phyloP scores from a whole-genome alignment of 2,888 invertebrate genomes.

The Tridacna gigas region DNA sequence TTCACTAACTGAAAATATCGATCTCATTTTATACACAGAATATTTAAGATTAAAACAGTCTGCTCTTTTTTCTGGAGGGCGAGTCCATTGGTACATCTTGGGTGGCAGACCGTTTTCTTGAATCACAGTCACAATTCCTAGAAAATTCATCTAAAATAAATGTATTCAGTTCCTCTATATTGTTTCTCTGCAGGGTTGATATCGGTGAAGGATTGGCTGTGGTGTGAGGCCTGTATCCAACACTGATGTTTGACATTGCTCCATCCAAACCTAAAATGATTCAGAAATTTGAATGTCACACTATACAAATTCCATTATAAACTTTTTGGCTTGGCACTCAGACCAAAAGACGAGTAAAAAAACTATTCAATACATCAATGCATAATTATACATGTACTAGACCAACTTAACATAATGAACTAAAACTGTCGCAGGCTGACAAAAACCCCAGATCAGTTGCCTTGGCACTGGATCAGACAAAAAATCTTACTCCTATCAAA shows the following conservation, averaged over 20 bases:
- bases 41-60: conserved; percentile 78
- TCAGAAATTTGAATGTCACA: background rate
- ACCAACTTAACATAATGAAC: too few species aligned
- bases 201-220: conserved; percentile 63
- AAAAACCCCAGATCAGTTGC: too few species aligned
- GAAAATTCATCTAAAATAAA: conserved; percentile 90
- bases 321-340: too few species aligned
- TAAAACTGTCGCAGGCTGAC: too few species aligned
- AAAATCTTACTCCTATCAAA: too few species aligned
- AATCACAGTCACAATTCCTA: conserved; percentile 88
- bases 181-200: conserved; percentile 68
- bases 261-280: conserved; percentile 82
- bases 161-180: conserved; percentile 88
- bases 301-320: too few species aligned
- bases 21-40: background rate
- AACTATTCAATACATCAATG: too few species aligned
- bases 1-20: background rate
- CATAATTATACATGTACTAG: too few species aligned
- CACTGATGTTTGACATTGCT: conserved; percentile 84
- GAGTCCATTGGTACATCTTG: conserved; percentile 91
- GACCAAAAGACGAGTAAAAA: too few species aligned
- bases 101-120: conserved; percentile 84
- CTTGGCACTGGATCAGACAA: too few species aligned
- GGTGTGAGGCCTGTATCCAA: conserved; percentile 80
- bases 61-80: conserved; percentile 91